phyloP scores from a whole-genome alignment of 2,888 invertebrate genomes.

The Caenorhabditis plicata region DNA sequence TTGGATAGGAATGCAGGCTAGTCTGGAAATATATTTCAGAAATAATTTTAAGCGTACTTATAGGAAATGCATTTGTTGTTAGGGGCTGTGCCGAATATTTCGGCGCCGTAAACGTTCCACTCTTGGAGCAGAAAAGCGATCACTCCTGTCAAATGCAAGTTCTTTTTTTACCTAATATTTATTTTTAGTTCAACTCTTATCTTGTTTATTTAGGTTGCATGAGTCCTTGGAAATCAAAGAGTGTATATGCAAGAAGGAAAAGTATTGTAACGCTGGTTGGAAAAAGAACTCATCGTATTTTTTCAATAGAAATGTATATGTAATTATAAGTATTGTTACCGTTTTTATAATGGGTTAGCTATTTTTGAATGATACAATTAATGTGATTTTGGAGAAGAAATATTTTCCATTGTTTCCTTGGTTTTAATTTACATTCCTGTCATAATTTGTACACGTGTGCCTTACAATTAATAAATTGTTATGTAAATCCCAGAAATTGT shows the following conservation, averaged over 20 bases:
- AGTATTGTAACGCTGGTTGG: slow-evolving; percentile 57
- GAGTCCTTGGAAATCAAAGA: slow-evolving; percentile 58
- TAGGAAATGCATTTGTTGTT: slow-evolving; percentile 50
- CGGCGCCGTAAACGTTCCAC: slow-evolving; percentile 51
- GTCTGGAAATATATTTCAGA: not conserved
- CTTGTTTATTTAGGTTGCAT: slow-evolving; percentile 43
- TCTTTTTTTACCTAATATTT: not conserved
- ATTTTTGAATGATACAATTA: too few relatives aligned
- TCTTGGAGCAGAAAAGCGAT: slow-evolving; percentile 48
- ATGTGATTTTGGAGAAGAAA: too few relatives aligned
- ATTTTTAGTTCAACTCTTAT: not conserved
- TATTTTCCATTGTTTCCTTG: too few relatives aligned
- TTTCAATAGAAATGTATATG: too few relatives aligned
- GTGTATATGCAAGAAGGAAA: slow-evolving; percentile 55
- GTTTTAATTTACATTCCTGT: too few relatives aligned
- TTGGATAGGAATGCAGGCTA: slow-evolving; percentile 54
- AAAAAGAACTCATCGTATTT: too few relatives aligned
- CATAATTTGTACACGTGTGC: too few relatives aligned
- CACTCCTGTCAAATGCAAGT: slow-evolving; percentile 42
- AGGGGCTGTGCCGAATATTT: slow-evolving; percentile 62
- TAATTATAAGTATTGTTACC: too few relatives aligned
- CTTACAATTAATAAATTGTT: too few relatives aligned
- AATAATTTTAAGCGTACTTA: not conserved
- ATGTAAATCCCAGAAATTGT: too few relatives aligned
- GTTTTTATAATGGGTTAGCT: too few relatives aligned